A percentile compares a stretch with the other conserved stretches of the same genome.
These are phyloP conservation scores for Apolygus lucorum DNA, from an alignment of 1,140 invertebrate species.

Conservation along the genomic window DNA sequence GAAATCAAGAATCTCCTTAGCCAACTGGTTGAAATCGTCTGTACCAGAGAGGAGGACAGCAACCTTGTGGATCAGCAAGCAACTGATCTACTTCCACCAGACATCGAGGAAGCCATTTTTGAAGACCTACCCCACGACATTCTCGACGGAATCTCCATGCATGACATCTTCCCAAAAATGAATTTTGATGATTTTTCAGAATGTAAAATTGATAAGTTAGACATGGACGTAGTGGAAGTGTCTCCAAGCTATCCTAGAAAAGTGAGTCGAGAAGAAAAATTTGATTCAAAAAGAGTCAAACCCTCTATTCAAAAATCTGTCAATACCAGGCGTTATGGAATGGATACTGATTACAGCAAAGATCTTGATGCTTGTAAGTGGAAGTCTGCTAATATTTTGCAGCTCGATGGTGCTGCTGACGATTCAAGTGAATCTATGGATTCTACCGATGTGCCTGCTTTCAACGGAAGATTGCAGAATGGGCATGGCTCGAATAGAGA, in stretches of 20 bases:
- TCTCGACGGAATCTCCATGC: slow-evolving; percentile 71
- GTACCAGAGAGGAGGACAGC: slow-evolving; percentile 53
- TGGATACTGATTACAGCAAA: slow-evolving; percentile 1
- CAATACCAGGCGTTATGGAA: neutral
- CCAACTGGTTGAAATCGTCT: slow-evolving; percentile 49
- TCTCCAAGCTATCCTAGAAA: neutral
- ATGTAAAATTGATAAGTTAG: neutral
- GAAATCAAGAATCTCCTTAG: slow-evolving; percentile 49
- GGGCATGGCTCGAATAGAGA: slow-evolving; percentile 33
- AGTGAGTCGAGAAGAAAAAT: slow-evolving; percentile 16
- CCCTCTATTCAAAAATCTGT: slow-evolving; percentile 8
- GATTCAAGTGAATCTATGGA: slow-evolving; percentile 37
- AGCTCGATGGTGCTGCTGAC: slow-evolving; percentile 55
- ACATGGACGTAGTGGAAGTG: neutral
- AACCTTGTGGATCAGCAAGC: slow-evolving; percentile 52
- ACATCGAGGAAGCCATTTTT: slow-evolving; percentile 73
- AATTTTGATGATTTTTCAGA: slow-evolving; percentile 42
- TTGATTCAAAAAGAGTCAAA: slow-evolving; percentile 3
- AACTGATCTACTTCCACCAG: slow-evolving; percentile 64
- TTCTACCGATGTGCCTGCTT: slow-evolving; percentile 5
- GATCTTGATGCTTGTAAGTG: slow-evolving; percentile 21
- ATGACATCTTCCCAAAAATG: slow-evolving; percentile 50
- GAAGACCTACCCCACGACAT: slow-evolving; percentile 71
- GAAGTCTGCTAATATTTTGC: slow-evolving; percentile 41
- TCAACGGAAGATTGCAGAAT: neutral